Conservation (phyloP, 1,140 invertebrate genomes). For the Leptinotarsa texana region DNA sequence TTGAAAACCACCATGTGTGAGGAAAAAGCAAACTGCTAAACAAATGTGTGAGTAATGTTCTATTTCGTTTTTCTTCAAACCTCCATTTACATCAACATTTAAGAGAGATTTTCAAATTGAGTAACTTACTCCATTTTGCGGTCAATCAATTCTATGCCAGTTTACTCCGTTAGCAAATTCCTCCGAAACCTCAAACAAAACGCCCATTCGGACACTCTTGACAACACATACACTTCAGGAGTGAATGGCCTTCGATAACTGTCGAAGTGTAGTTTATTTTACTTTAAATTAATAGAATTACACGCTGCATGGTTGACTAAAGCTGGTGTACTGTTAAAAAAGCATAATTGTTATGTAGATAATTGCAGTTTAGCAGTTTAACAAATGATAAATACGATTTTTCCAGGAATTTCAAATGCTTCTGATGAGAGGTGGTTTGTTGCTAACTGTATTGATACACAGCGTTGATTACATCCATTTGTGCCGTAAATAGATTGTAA, state of each 20-base stretch:
- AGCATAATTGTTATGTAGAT: neutral
- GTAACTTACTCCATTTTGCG: no score
- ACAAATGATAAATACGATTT: constrained; percentile 6
- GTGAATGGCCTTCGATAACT: constrained; percentile 2
- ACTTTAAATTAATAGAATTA: constrained; percentile 1
- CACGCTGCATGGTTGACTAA: constrained; percentile 5
- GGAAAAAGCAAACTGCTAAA: no score
- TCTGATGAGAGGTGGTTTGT: neutral
- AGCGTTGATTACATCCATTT: neutral
- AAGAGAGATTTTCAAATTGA: no score
- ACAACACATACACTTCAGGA: neutral
- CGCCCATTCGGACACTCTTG: neutral
- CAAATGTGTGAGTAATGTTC: no score
- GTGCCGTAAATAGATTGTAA: no score
- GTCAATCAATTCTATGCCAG: no score
- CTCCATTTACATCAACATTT: no score
- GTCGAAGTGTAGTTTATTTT: neutral
- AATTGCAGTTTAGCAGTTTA: neutral
- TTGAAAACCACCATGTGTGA: no score
- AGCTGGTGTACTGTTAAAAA: neutral
- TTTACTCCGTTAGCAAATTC: no score
- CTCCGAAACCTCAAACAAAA: neutral
- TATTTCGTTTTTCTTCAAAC: no score
- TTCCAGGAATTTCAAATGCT: neutral
- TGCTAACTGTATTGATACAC: neutral